Percentiles rank a stretch among this genome's conserved stretches.
These are phyloP conservation scores for Lampris incognitus DNA, from an alignment of 2,113 vertebrate species.

Conservation along the genomic window DNA sequence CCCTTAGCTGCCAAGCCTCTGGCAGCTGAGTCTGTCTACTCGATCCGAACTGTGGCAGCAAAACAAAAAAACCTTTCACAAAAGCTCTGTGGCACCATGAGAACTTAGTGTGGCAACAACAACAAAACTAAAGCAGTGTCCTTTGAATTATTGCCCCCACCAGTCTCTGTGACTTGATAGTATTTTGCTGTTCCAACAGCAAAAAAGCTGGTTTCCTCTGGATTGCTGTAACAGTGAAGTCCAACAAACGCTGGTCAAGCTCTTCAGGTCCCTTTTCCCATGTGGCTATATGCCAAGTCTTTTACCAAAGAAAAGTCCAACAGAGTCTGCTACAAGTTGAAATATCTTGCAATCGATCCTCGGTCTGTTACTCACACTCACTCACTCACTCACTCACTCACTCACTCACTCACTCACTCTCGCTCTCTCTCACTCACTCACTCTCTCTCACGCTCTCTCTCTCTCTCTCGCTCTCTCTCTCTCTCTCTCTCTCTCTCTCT, in stretches of 20 bases:
- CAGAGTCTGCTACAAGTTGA: slow-evolving; percentile 10
- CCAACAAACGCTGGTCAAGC: slow-evolving; percentile 20
- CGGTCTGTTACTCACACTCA: neutral
- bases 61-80: neutral
- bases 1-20: neutral
- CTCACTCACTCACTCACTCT: too few relatives aligned
- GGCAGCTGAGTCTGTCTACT: neutral
- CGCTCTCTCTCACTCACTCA: too few relatives aligned
- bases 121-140: neutral
- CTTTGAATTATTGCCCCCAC: slow-evolving; percentile 50
- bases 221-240: neutral
- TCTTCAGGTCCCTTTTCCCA: slow-evolving; percentile 53
- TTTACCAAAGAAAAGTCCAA: slow-evolving; percentile 33
- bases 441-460: too few relatives aligned
- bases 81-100: neutral
- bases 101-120: neutral
- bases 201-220: neutral
- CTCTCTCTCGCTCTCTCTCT: too few relatives aligned
- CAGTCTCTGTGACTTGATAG: slow-evolving; percentile 6
- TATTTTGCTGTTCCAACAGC: too few relatives aligned
- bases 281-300: slow-evolving; percentile 19
- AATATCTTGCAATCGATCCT: neutral
- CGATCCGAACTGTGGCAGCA: neutral
- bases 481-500: too few relatives aligned
- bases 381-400: too few relatives aligned